Evolutionary conservation across 2,888 invertebrate genomes (phyloP).

Genomic region (Uloborus plumipes): DNA sequence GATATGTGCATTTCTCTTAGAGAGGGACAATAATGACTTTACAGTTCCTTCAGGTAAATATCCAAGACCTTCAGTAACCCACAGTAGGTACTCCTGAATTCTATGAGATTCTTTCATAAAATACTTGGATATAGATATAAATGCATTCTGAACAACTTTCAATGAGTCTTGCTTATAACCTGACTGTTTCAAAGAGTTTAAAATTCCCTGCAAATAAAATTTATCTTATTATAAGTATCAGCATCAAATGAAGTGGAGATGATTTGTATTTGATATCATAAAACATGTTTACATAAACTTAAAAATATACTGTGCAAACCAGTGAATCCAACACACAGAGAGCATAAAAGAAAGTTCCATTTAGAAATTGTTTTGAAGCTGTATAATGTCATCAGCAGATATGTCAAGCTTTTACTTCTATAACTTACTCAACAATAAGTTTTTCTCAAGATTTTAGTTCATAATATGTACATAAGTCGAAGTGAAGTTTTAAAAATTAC

Average conservation of each 20-base stretch:
- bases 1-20: slow-evolving; percentile 19
- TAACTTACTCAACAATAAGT: too few relatives aligned
- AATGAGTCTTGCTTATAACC: slow-evolving; percentile 26
- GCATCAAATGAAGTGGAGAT: not conserved
- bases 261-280: too few relatives aligned
- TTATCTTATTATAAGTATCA: not conserved
- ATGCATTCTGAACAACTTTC: slow-evolving; percentile 28
- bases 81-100: slow-evolving; percentile 23
- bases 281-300: too few relatives aligned
- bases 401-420: too few relatives aligned
- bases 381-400: too few relatives aligned
- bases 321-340: too few relatives aligned
- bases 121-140: slow-evolving; percentile 38
- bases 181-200: slow-evolving; percentile 14
- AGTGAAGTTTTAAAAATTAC: too few relatives aligned
- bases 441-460: too few relatives aligned
- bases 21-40: slow-evolving; percentile 14
- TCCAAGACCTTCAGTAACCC: slow-evolving; percentile 18
- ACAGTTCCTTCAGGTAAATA: slow-evolving; percentile 17
- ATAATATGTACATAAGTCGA: too few relatives aligned
- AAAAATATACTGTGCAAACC: too few relatives aligned
- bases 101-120: slow-evolving; percentile 30
- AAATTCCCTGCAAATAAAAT: slow-evolving; percentile 30
- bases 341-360: too few relatives aligned
- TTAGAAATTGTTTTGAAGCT: too few relatives aligned